phyloP scores from a whole-genome alignment of 2,797 vertebrate genomes.

The Natrix natrix region DNA sequence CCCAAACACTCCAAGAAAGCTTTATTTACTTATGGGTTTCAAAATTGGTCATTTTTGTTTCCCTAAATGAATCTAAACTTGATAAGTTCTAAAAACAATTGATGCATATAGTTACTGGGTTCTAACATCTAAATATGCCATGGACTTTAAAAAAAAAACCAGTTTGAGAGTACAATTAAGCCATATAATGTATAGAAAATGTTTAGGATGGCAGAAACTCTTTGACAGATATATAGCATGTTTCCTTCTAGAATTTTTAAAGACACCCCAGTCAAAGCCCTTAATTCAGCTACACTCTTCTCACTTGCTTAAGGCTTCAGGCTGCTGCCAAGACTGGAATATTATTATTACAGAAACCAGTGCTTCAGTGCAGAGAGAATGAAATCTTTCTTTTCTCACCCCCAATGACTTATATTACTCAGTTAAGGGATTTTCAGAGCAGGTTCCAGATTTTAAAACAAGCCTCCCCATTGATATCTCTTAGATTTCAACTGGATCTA shows the following conservation, averaged over 20 bases:
- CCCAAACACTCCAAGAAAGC: not conserved
- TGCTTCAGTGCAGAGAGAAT: not conserved
- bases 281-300: not conserved
- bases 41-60: not conserved
- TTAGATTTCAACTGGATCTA: not conserved
- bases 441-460: not conserved
- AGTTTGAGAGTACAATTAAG: not conserved
- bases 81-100: not conserved
- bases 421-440: not conserved
- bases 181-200: not conserved
- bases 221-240: not conserved
- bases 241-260: not conserved
- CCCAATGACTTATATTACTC: not conserved
- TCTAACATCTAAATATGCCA: not conserved
- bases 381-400: not conserved
- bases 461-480: not conserved
- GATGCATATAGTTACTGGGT: not conserved
- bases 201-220: not conserved
- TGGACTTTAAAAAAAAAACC: not conserved
- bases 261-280: not conserved
- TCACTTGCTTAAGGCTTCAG: not conserved
- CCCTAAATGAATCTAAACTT: not conserved
- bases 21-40: not conserved
- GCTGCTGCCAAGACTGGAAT: no score
- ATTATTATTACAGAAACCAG: no score